These are phyloP conservation scores for Lasioglossum marginatum DNA, from an alignment of 2,888 invertebrate species.

Conservation along the genomic window DNA sequence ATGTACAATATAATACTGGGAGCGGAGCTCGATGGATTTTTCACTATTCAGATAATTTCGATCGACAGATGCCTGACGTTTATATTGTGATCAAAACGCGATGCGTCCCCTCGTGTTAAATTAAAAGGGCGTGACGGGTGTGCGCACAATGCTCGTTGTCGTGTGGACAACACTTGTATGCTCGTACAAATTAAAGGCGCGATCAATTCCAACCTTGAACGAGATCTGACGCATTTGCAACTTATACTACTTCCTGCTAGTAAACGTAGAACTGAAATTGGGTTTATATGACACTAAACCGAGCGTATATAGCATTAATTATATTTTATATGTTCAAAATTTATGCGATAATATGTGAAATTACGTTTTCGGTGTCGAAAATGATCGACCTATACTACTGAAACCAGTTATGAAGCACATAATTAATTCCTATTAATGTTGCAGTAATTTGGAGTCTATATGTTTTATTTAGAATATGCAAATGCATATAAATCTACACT, in stretches of 20 bases:
- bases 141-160: not conserved
- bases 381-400: not conserved
- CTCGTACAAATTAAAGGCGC: not conserved
- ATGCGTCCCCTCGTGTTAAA: not conserved
- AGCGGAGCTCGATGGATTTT: not conserved
- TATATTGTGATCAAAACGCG: not conserved
- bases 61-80: not conserved
- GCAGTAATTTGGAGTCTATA: not conserved
- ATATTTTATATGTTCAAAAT: not conserved
- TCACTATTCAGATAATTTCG: not conserved
- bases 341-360: not conserved
- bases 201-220: not conserved
- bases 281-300: not conserved
- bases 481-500: too few species aligned
- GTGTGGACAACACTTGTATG: not conserved
- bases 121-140: not conserved
- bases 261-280: not conserved
- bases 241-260: not conserved
- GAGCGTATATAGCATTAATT: not conserved
- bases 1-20: not conserved
- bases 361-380: not conserved
- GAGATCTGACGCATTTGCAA: not conserved
- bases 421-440: not conserved
- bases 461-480: not conserved
- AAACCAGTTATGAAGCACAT: not conserved